phyloP scores from a whole-genome alignment of 2,797 vertebrate species.

The Diglossa cyanea region DNA sequence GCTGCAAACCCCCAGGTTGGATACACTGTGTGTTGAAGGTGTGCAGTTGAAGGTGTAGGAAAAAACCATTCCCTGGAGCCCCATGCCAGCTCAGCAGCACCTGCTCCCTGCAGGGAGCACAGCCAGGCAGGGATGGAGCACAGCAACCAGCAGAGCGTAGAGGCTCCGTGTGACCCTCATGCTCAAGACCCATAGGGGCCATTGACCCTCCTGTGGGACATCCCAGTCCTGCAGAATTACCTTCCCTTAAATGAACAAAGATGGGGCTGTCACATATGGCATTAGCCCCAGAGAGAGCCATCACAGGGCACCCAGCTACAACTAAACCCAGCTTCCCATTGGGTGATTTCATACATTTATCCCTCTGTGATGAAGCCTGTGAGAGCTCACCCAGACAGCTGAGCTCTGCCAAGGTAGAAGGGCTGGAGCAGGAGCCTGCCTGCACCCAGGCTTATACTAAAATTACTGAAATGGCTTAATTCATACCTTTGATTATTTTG shows the following conservation, averaged over 20 bases:
- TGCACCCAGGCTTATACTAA: not conserved
- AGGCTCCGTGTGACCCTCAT: not conserved
- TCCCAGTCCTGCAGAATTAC: not conserved
- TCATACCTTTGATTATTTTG: not conserved
- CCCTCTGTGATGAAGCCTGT: not conserved
- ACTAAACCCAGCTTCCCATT: not conserved
- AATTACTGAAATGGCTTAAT: not conserved
- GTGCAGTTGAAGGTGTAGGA: not conserved
- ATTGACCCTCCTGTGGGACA: not conserved
- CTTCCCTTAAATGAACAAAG: not conserved
- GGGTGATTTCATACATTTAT: not conserved
- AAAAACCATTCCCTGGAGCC: not conserved
- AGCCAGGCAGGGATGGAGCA: not conserved
- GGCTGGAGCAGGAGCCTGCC: not conserved
- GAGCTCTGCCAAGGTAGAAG: not conserved
- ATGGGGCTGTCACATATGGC: accelerated
- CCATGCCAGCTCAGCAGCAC: accelerated
- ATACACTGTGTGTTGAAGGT: not conserved
- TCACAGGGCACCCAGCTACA: accelerated
- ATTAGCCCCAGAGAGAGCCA: not conserved
- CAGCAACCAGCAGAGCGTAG: not conserved
- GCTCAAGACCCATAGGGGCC: not conserved
- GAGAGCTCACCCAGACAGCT: not conserved
- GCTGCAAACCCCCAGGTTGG: not conserved
- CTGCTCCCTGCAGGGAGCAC: not conserved